Evolutionary conservation across 2,797 vertebrate species (phyloP).

Genomic region (Parotocinclus haroldoi): DNA sequence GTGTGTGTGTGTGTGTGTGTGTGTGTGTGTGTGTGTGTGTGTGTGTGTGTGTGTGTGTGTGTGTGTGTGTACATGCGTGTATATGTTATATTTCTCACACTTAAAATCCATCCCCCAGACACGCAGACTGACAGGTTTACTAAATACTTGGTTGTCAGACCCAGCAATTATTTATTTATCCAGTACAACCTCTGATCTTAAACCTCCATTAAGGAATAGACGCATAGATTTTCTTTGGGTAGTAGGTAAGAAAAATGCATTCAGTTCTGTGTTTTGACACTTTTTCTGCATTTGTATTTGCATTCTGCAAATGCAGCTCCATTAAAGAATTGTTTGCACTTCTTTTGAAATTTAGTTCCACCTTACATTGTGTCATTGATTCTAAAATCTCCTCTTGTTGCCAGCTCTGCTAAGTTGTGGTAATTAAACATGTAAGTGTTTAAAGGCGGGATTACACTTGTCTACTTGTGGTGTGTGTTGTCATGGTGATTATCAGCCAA

Average conservation of each 20-base stretch:
- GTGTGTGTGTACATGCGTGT: no score
- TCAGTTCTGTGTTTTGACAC: conserved; percentile 5
- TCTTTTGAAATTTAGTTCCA: conserved; percentile 66
- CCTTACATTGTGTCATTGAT: conserved; percentile 31
- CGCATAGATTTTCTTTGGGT: conserved; percentile 26
- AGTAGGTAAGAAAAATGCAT: background rate
- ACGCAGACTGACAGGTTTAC: conserved; percentile 47
- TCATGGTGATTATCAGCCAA: conserved; percentile 92
- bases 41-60: no score
- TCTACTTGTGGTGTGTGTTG: conserved; percentile 93
- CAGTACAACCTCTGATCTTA: conserved; percentile 31
- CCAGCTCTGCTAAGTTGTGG: conserved; percentile 75
- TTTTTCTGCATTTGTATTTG: conserved; percentile 9
- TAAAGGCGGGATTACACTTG: conserved; percentile 89
- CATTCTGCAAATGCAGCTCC: conserved; percentile 1
- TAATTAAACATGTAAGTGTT: conserved; percentile 86
- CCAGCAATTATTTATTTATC: conserved; percentile 50
- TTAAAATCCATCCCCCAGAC: conserved; percentile 13
- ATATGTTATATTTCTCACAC: background rate
- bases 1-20: no score
- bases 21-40: no score
- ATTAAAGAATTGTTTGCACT: conserved; percentile 58
- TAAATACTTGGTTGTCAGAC: conserved; percentile 40
- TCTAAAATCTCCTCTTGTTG: conserved; percentile 59
- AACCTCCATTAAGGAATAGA: conserved; percentile 17